These are phyloP conservation scores for Cephus runcator DNA, from an alignment of 2,888 invertebrate genomes.

Conservation along the genomic window DNA sequence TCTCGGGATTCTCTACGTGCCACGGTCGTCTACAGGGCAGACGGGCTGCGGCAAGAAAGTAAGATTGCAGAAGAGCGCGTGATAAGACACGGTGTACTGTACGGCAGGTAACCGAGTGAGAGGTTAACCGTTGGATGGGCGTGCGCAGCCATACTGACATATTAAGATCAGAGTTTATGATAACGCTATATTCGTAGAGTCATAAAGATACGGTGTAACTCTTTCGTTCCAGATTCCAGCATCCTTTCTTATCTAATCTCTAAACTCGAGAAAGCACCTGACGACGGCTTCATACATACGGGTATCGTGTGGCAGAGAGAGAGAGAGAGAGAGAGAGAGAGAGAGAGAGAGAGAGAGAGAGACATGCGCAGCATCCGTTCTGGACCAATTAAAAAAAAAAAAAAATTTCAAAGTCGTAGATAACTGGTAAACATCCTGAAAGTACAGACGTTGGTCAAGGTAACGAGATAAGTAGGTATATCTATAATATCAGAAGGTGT, in stretches of 20 bases:
- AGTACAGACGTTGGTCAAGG: conserved; percentile 41
- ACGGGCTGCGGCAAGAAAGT: not conserved
- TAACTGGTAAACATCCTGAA: conserved; percentile 25
- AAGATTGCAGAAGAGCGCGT: not conserved
- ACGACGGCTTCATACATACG: no score
- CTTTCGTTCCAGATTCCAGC: conserved; percentile 38
- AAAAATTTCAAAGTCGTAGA: not conserved
- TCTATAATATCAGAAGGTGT: not conserved
- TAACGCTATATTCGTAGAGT: conserved; percentile 39
- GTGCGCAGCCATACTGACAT: conserved; percentile 33
- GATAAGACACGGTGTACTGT: not conserved
- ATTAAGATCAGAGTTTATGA: conserved; percentile 50
- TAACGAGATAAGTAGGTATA: conserved; percentile 30
- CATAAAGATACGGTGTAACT: conserved; percentile 43
- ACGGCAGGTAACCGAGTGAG: not conserved
- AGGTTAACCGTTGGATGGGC: conserved; percentile 23
- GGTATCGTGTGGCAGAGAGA: no score
- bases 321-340: no score
- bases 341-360: no score
- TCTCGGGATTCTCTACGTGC: not conserved
- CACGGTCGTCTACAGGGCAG: no score
- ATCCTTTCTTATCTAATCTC: not conserved
- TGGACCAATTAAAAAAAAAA: not conserved
- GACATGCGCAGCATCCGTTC: not conserved
- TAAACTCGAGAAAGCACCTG: not conserved